Evolutionary conservation across 2,113 vertebrate genomes (phyloP).

Genomic region (Onychostoma macrolepis): DNA sequence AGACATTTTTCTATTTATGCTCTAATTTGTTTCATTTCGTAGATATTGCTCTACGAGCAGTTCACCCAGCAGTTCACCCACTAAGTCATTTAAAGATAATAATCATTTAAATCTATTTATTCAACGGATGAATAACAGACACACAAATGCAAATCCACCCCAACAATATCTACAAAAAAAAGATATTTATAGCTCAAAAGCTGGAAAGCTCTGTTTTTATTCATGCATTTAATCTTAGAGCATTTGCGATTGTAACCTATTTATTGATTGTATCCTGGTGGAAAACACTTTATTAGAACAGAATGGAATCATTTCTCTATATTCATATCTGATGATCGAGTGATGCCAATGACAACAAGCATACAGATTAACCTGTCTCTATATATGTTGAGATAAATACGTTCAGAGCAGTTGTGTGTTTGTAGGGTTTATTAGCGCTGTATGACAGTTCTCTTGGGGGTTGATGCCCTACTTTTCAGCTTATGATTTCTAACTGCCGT

Average conservation of each 20-base stretch:
- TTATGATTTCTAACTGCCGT: constrained; percentile 36
- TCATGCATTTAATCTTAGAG: background rate
- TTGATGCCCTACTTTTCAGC: constrained; percentile 42
- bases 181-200: background rate
- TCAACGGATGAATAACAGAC: background rate
- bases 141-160: background rate
- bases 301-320: background rate
- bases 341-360: background rate
- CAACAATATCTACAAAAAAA: background rate
- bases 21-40: background rate
- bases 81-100: background rate
- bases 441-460: constrained; percentile 3
- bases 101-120: background rate
- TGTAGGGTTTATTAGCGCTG: background rate
- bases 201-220: background rate
- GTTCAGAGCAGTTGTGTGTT: background rate
- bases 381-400: background rate
- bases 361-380: background rate
- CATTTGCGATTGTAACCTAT: background rate
- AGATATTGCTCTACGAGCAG: background rate
- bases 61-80: background rate
- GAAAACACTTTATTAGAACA: background rate
- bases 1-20: background rate
- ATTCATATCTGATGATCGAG: background rate
- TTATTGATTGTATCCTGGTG: background rate